Evolutionary conservation across 2,888 invertebrate genomes (phyloP), one percentile per base, ranked within the genome.

Genomic region (Scotopteryx bipunctaria): DNA sequence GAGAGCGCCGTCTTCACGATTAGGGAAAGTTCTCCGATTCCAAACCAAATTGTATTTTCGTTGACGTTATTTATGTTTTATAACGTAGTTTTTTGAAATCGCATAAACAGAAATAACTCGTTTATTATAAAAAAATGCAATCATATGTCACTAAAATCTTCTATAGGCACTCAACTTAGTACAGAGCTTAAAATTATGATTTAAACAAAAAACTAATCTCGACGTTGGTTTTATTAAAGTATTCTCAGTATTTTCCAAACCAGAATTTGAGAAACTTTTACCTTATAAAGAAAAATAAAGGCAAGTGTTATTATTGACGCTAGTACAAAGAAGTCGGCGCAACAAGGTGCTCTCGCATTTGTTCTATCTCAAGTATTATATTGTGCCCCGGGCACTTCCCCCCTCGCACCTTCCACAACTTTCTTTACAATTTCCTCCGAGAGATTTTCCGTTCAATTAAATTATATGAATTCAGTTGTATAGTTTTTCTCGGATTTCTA

Each of bases 381-480:
- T 78, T 78, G 69, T 65, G 79, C 81, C 76, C 73, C 60, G 65
- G 78, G 79, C 81, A 73, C 69, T 80, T 77, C 71, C 68, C 70
- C 72, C 75, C 73, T 74, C 70, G 62, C 75, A 72, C 77, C 76
- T 76, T 70, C 73, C 70, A 67, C 69, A 78, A 81, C 76, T 83
- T 83, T 80, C 76, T 79, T 74, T 74, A 77, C 77, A 78, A 79
- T 81, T 80, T 82, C 74, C 77, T 74, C 61, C 61, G 62, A 71
- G 73, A 80, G 73, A 81, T 82, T 83, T 84, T 78, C 79, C 71
- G 67, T 78, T 76, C 82, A 79, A 82, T 83, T 82, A 76, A 77
- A 82, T 82, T 81, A 79, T 73, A 76, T 74, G 69, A 78, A 82
- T 82, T 77, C 71, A 76, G 82, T 78, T 79, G 71, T 67, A 64